Evolutionary conservation across 2,797 vertebrate genomes (phyloP), one percentile per base, ranked within the genome.

Genomic region (Sebastes miniatus): DNA sequence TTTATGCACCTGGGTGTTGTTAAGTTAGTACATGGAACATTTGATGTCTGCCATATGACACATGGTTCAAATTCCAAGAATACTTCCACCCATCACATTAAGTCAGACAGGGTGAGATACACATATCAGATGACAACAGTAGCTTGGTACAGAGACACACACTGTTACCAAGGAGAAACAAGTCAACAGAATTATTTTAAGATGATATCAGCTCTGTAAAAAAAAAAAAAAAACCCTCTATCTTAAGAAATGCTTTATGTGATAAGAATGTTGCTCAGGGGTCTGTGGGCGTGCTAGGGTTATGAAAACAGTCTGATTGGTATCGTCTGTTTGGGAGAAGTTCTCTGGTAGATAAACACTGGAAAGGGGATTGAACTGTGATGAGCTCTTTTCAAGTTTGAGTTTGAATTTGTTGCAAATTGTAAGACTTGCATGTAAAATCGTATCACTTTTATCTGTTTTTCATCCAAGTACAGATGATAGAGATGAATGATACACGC

Each of bases 21-120:
- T 68, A 18, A 36, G 59, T 79, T 83, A 59, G n/a, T 34, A 66
- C 43, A 3, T 32, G 59, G 24, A 83, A 56, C 22, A 39, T 70
- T 64, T 78, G 27, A 70, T 50, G 75, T 61, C 36, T 77, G 24
- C 7, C 4, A 14, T 69, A 20, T 6, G 18, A 75, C 61, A 69
- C 69, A 62, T 68, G 75, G 71, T 71, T 77, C 25, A 72, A 69
- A 91, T 92, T 87, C 88, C 87, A 56, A 34, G 16, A 88, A 91
- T 91, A 78, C 64, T 85, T 87, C 31, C 56, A 54, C 18, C 66
- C 57, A 20, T 90, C 81, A 71, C 31, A 73, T 68, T 25, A 69
- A 78, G 79, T 72, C 76, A 84, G 72, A 73, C 81, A 39, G 77
- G 32, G 58, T 14, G 61, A 82, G 72, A 77, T 4, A 47, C 71